Evolutionary conservation across 2,888 invertebrate genomes (phyloP), one percentile per base, ranked within the genome.

Genomic region (Lycophotia porphyrea): DNA sequence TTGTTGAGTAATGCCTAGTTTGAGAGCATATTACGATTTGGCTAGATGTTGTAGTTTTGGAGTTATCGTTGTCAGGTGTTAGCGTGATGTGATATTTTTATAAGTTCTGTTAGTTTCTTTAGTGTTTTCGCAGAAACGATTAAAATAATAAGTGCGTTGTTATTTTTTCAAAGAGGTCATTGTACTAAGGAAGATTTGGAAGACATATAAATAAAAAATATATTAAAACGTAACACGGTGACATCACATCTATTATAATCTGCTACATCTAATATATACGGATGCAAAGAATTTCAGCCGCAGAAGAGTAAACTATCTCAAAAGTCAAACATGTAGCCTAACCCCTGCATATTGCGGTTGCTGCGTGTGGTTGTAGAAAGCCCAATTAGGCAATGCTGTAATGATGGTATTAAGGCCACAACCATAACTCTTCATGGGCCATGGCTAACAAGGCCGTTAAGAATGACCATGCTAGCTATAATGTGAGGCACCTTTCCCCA

Each of bases 1-100:
- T 67, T 63, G 82, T 83, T 84, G 82, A 83, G 71, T 81, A 83
- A 77, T 71, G 47, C 61, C 78, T 74, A 66, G 68, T 58, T 66
- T 44, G 58, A 60, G 44, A 71, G 31, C 24, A 36, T 49, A 73
- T 67, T 61, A 42, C 27, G 18, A 52, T 64, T 71, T 71, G 67
- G 55, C 71, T 75, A 63, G 34, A 52, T 34, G 27, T n/a, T 78
- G 18, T 24, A 67, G 39, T 74, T 68, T 76, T 67, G 44, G 4
- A 81, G 44, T 77, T 71, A 68, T 77, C n/a, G 67, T 64, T 31
- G 73, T 63, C 82, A 81, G 72, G 55, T 73, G 73, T 65, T 47
- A 58, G 44, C 39, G 34, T 15, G 52, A 27, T 36, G 49, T 74
- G 80, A 63, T 31, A 55, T 11, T 63, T 80, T 74, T 80, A 67